Evolutionary conservation across 1,140 invertebrate genomes (phyloP), one percentile per base, ranked within the genome.

Genomic region (Piezodorus guildinii): DNA sequence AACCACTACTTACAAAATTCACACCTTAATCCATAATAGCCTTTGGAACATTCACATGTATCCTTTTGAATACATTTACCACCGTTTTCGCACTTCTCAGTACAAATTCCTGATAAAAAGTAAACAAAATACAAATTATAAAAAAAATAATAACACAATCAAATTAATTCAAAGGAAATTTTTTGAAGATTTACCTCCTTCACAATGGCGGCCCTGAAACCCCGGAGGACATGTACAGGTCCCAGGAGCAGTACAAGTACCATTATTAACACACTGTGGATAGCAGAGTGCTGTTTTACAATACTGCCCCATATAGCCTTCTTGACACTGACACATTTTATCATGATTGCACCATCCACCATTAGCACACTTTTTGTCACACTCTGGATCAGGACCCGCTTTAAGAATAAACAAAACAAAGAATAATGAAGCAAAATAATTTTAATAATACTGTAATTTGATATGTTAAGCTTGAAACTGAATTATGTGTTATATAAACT

Each of bases 1-100:
- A 56, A 54, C 5, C 4, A 60, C 59, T 71, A 86, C 87, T 87
- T 80, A 92, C 90, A 92, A 76, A 86, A 91, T 83, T 94, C 90
- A 75, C 92, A 95, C 62, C 83, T 81, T 23, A 85, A 76, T 64
- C 91, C 91, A 76, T 90, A 94, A 74, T 89, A 94, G 44, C 91
- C 91, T 75, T 88, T 90, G 3, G 90, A 81, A 76, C 91, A 94
- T 69, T 88, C 84, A 71, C 91, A 94, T 10, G 86, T 90, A 72
- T 94, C 91, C 73, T 94, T 94, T 73, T 93, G 89, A 70, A 94
- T 81, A 73, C 92, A 95, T 79, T 94, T 94, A 12, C 92, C 92
- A n/a, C 91, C 91, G 73, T 95, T 94, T 63, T 90, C 75, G 77
- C 92, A 95, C 75, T 92, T 92, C 69, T 93, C 83, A 44, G 83